Base-by-base conservation (phyloP, 2,888 invertebrate genomes). In the Maniola hyperantus region DNA sequence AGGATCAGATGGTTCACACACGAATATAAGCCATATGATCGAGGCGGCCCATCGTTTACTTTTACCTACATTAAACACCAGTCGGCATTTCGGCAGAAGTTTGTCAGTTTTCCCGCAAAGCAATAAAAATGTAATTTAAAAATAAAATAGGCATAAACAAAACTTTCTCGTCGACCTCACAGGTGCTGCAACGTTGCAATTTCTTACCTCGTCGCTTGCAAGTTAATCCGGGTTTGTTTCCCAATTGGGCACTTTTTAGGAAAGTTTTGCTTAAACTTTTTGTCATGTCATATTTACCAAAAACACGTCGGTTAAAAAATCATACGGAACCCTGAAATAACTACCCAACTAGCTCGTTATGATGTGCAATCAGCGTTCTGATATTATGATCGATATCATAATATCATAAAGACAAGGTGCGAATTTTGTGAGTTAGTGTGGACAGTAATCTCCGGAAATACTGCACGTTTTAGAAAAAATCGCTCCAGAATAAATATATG, bases 131-230 rank as follows among this genome's bases (percentile, higher is more conserved):
- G 34, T 54, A 54, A 54, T 54, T 54, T 54, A 36, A 54, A 36
- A 54, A 54, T 13, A 54, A 51, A 53, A 53, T 53, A 18, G 6
- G 51, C 34, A 48, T 48, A 4, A 8, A 4, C 18, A 18, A 34
- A 54, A 54, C 54, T 54, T 54, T 54, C 54, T 15, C 54, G 54
- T 8, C 34, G 54, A 36, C 54, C 54, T 54, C 54, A 36, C 34
- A 8, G 7, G 54, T 34, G 54, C 15, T 34, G 54, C 15, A 36
- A n/a, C 54, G n/a, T n/a, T 33, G 34, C 36, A 54, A 54, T 54
- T 36, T 6, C n/a, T 54, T 15, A 2, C 54, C 54, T 54, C 34
- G 26, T 2, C n/a, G 53, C 53, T 13, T 34, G 10, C 11, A 36
- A 48, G 48, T 18, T 48, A 18, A 36, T 36, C 54, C 6, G 6